Base-by-base conservation (phyloP, 2,113 vertebrate species). In the Alces alces region DNA sequence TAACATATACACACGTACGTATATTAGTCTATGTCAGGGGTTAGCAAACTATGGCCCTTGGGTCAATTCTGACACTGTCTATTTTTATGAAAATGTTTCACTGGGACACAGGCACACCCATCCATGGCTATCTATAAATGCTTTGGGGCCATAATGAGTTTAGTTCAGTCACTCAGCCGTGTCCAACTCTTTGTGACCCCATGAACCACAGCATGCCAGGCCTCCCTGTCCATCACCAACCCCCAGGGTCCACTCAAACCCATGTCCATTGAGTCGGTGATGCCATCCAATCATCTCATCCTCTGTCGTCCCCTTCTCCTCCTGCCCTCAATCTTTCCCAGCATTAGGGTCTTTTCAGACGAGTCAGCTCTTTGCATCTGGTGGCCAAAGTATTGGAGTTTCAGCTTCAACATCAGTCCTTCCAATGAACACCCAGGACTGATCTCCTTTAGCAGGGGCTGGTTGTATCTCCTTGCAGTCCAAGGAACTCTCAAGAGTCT, bases 151-250 rank as follows among this genome's bases (percentile, higher is more conserved):
- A 70, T 30, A 47, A 54, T 30, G 19, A 66, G 64, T n/a, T 36
- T 33, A 66, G 4, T 66, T 66, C 16, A 19, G 8, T 66, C 4
- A 0, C 17, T 66, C 33, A 66, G 64, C 19, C 3, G 0, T n/a
- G 33, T 66, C 61, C 2, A 0, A 66, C 7, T 66, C 16, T 16
- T 19, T 66, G 33, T 1, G 7, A 66, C 33, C 61, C 16, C 33
- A 66, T 66, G 61, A n/a, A n/a, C 17, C 61, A 66, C 61, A 66
- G 33, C 7, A 66, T 3, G 0, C 33, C 61, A 66, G 61, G 33
- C 4, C 33, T 66, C 7, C 16, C 7, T 66, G 33, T 66, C 61
- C 33, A n/a, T 66, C 33, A 66, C 33, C 61, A 66, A n/a, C 61
- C 5, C 33, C 16, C 33, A 4, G 33, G 16, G 33, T 64, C 33